Percentiles rank a stretch among this genome's conserved stretches.
Conservation (phyloP, 2,797 vertebrate genomes). For the Tarsius wallacei region DNA sequence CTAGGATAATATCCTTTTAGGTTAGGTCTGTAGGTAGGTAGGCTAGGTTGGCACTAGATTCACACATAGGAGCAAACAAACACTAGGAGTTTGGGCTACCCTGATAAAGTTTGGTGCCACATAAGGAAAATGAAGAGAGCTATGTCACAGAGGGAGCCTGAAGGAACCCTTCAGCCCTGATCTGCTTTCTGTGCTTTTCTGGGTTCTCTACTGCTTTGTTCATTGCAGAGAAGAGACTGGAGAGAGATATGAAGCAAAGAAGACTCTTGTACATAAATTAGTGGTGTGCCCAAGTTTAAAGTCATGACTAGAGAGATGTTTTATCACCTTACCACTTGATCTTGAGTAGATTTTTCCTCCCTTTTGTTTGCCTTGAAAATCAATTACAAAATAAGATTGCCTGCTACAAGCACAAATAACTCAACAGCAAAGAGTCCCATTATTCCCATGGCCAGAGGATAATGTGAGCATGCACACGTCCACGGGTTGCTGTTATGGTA, state of each 20-base stretch:
- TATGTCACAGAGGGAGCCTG: too few species aligned
- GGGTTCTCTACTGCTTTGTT: neutral
- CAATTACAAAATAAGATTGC: neutral
- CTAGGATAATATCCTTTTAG: neutral
- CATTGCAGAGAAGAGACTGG: neutral
- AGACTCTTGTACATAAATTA: neutral
- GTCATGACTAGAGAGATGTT: too few species aligned
- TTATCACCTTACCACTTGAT: neutral
- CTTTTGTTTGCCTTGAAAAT: neutral
- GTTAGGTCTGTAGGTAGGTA: neutral
- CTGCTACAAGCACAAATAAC: neutral
- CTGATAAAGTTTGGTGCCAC: neutral
- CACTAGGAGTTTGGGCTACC: neutral
- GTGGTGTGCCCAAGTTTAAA: neutral
- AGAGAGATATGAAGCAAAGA: neutral
- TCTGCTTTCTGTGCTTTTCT: neutral
- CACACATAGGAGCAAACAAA: neutral
- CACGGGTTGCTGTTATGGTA: neutral
- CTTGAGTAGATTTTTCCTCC: neutral
- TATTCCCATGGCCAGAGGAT: neutral
- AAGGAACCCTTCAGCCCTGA: neutral
- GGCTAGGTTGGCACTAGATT: neutral
- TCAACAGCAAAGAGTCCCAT: neutral
- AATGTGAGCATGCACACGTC: rapidly evolving
- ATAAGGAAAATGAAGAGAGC: neutral